Base-by-base conservation (phyloP, 2,113 vertebrate genomes). In the Gnathochromis pfefferi region DNA sequence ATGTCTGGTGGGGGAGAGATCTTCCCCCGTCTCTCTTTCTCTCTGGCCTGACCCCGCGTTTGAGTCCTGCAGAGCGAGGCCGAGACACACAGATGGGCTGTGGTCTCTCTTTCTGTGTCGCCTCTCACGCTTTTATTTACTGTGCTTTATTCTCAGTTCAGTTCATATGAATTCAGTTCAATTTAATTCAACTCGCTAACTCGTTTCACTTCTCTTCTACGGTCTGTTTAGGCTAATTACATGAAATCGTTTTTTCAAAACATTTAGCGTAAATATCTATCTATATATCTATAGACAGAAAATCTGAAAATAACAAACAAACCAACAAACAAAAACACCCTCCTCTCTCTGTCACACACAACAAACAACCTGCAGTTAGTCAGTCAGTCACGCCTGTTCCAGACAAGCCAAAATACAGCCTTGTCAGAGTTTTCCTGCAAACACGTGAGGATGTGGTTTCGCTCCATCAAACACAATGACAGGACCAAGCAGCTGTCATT, bases 1-100 rank as follows among this genome's bases (percentile, higher is more conserved):
- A 92, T 84, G 89, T 96, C 96, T 93, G 95, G 95, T 93, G 96
- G 96, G 96, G 96, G 95, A 94, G 86, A 84, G 80, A 95, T 95
- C 65, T 60, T 91, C 95, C 93, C 93, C 96, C 92, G 88, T 90
- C 89, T 85, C 86, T 55, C 85, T 91, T 94, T 95, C 90, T 89
- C 88, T 93, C 92, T 81, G 95, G 91, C 82, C 92, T 97, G 97
- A 97, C 97, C 97, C 96, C 79, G 82, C 93, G 95, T 97, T 97
- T 97, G 96, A 96, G 96, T 96, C 96, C 94, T 96, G 96, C 96
- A 96, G 97, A 96, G 96, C 91, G 91, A 93, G 95, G 96, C 94
- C 95, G 92, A 95, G 93, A 96, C 95, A 95, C 96, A 96, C 98
- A 98, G 97, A 98, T 98, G 97, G 97, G 96, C 93, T 83, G 95